These are phyloP conservation scores for Euphonia xanthogaster DNA, from an alignment of 2,797 vertebrate genomes.

Conservation along the genomic window DNA sequence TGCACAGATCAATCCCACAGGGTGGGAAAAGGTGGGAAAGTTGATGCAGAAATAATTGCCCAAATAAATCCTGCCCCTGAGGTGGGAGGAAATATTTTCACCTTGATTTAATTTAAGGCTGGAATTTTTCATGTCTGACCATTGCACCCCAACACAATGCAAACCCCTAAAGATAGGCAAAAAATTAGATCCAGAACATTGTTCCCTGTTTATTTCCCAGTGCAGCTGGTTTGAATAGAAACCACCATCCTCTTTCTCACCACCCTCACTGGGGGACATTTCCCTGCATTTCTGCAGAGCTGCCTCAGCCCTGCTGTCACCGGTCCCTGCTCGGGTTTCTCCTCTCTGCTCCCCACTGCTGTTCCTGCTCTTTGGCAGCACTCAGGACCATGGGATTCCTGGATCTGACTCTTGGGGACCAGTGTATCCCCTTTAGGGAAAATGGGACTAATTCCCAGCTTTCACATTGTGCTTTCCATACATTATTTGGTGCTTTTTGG, in stretches of 20 bases:
- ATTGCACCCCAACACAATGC: not conserved
- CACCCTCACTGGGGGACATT: not conserved
- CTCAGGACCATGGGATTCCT: not conserved
- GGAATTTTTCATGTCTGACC: not conserved
- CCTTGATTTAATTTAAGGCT: not conserved
- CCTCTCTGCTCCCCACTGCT: not conserved
- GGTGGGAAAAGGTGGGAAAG: not conserved
- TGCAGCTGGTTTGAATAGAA: not conserved
- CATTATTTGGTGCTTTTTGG: not conserved
- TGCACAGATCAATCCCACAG: not conserved
- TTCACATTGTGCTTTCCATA: not conserved
- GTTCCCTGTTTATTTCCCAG: not conserved
- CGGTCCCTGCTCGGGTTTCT: accelerated
- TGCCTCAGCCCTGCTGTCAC: accelerated
- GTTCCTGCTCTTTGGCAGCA: not conserved
- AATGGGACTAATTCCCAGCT: not conserved
- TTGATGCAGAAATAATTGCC: not conserved
- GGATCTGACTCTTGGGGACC: not conserved
- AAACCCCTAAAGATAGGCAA: not conserved
- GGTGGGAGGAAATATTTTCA: not conserved
- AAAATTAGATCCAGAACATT: not conserved
- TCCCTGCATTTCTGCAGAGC: not conserved
- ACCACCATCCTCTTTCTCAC: too few species aligned
- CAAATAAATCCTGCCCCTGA: not conserved
- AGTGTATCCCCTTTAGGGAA: not conserved